Conservation (phyloP, 2,113 vertebrate species). For the Oceanodroma tethys region DNA sequence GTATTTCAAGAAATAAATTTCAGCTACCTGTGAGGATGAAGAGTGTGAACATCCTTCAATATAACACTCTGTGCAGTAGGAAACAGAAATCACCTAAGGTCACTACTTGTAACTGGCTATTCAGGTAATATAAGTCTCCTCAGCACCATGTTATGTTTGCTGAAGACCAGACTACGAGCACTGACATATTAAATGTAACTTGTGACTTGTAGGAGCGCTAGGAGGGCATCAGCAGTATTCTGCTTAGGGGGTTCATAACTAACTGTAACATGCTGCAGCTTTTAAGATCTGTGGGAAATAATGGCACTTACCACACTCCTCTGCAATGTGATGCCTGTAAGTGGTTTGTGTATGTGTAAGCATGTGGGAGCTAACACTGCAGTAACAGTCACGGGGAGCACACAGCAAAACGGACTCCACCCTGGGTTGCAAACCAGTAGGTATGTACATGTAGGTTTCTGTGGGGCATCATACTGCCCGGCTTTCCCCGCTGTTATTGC, state of each 20-base stretch:
- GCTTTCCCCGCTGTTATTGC: background rate
- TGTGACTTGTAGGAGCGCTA: background rate
- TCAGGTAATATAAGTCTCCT: background rate
- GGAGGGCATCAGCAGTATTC: background rate
- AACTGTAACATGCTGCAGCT: background rate
- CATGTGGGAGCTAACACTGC: background rate
- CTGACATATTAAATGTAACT: background rate
- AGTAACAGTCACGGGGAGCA: background rate
- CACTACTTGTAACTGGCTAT: background rate
- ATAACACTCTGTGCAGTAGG: background rate
- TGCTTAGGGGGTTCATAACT: background rate
- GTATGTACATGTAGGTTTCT: background rate
- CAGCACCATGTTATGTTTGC: background rate
- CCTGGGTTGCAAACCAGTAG: background rate
- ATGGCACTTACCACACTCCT: background rate
- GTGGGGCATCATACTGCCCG: too few relatives aligned
- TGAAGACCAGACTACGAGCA: background rate
- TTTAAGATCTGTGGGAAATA: background rate
- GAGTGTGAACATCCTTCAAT: background rate
- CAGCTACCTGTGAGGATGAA: background rate
- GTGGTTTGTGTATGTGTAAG: background rate
- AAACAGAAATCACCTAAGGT: background rate
- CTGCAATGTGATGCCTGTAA: background rate
- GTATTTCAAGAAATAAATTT: background rate
- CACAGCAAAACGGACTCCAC: too few relatives aligned